Evolutionary conservation across 2,797 vertebrate species (phyloP).

Genomic region (Mus caroli): DNA sequence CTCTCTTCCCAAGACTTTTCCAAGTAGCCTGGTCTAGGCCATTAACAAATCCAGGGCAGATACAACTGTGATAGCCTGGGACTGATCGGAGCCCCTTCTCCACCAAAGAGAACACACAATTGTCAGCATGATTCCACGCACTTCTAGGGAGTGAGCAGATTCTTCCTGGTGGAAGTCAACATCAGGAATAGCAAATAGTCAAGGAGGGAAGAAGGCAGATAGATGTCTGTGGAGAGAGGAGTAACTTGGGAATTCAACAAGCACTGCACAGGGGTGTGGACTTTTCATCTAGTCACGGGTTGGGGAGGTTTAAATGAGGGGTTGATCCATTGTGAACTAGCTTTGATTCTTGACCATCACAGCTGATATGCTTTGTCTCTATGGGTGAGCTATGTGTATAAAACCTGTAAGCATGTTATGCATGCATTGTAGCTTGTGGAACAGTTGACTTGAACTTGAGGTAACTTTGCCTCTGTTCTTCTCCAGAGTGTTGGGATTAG

Average conservation of each 20-base stretch:
- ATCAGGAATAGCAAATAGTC: neutral
- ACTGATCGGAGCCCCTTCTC: neutral
- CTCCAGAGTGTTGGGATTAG: neutral
- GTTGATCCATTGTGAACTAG: constrained; percentile 5
- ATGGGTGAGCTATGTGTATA: neutral
- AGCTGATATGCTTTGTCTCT: neutral
- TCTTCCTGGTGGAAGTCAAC: neutral
- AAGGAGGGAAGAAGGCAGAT: neutral
- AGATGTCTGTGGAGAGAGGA: neutral
- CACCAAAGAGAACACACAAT: neutral
- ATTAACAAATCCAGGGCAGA: constrained; percentile 18
- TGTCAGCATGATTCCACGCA: neutral
- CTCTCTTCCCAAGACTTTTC: constrained; percentile 3
- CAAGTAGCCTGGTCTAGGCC: neutral
- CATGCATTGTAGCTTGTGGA: neutral
- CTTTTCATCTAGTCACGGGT: neutral
- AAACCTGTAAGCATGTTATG: neutral
- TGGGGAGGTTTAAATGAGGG: neutral
- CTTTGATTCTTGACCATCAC: neutral
- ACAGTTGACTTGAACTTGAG: neutral
- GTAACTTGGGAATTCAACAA: neutral
- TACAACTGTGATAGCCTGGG: neutral
- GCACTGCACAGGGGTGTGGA: neutral
- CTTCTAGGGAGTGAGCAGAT: neutral
- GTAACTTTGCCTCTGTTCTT: neutral